A percentile compares a stretch with the other conserved stretches of the same genome.
phyloP scores from a whole-genome alignment of 2,888 invertebrate species.

The Tenthredo mesomela region DNA sequence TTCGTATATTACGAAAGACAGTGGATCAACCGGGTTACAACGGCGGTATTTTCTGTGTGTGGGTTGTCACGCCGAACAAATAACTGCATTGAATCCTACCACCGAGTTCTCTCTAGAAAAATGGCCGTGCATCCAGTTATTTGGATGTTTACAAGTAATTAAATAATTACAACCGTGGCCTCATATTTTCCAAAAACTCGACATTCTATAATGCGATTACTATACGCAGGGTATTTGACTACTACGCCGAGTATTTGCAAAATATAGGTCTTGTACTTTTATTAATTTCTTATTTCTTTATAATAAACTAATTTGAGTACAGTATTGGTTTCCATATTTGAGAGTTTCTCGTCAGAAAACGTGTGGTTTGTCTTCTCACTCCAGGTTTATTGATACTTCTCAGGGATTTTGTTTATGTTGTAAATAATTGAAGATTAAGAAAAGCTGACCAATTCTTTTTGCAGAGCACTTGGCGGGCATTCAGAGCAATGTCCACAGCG shows the following conservation, averaged over 20 bases:
- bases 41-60: too few species aligned
- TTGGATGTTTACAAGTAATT: slow-evolving; percentile 7
- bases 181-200: neutral
- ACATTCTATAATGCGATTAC: neutral
- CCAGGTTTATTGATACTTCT: neutral
- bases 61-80: neutral
- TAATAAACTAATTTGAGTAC: neutral
- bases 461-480: neutral
- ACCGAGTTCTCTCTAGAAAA: neutral
- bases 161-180: neutral
- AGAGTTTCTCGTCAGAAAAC: neutral
- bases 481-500: neutral
- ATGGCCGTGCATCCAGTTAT: neutral
- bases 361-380: neutral
- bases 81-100: neutral
- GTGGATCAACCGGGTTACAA: too few species aligned
- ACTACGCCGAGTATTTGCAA: too few species aligned
- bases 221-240: neutral
- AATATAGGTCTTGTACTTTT: neutral
- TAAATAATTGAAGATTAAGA: neutral
- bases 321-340: neutral
- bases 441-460: neutral
- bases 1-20: too few species aligned
- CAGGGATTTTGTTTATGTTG: neutral
- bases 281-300: neutral